phyloP scores from a whole-genome alignment of 2,888 invertebrate species.

The Atethmia centrago region DNA sequence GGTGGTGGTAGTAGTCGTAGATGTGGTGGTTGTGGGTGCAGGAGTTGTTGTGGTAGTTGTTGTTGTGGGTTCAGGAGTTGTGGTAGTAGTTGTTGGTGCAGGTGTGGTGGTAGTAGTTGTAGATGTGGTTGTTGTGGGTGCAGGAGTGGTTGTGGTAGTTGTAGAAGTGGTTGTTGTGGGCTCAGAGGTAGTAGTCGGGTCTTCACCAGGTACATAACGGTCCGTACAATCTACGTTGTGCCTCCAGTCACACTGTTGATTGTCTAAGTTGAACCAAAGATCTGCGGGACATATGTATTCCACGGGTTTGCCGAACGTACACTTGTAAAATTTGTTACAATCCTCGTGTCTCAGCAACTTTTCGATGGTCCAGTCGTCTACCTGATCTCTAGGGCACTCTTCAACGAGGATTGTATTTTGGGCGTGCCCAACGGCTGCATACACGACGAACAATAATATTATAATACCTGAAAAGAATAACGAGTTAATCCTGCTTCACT shows the following conservation, averaged over 20 bases:
- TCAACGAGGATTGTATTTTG: conserved; percentile 58
- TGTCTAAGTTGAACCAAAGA: conserved; percentile 90
- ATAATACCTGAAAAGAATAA: conserved; percentile 67
- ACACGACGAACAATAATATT: conserved; percentile 67
- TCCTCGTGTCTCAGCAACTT: conserved; percentile 90
- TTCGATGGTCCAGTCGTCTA: conserved; percentile 77
- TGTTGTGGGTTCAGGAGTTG: conserved; percentile 26
- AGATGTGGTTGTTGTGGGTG: conserved; percentile 41
- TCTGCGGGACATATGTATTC: conserved; percentile 90
- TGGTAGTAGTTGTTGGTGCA: conserved; percentile 18
- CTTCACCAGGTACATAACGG: conserved; percentile 72
- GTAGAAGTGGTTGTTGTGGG: conserved; percentile 16
- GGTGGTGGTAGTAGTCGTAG: too few species aligned
- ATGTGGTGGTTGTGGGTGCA: conserved; percentile 21
- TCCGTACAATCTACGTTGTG: conserved; percentile 91
- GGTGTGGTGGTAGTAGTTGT: conserved; percentile 32
- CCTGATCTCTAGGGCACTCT: conserved; percentile 80
- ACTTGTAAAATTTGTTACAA: conserved; percentile 92
- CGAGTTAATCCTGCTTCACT: background rate
- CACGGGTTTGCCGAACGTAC: conserved; percentile 91
- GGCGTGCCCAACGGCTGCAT: conserved; percentile 67
- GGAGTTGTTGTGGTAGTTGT: conserved; percentile 28
- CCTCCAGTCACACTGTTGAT: conserved; percentile 91
- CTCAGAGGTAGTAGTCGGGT: conserved; percentile 26
- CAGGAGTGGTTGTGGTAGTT: conserved; percentile 46